Base-by-base conservation (phyloP, 2,113 vertebrate species). In the Cervus canadensis region DNA sequence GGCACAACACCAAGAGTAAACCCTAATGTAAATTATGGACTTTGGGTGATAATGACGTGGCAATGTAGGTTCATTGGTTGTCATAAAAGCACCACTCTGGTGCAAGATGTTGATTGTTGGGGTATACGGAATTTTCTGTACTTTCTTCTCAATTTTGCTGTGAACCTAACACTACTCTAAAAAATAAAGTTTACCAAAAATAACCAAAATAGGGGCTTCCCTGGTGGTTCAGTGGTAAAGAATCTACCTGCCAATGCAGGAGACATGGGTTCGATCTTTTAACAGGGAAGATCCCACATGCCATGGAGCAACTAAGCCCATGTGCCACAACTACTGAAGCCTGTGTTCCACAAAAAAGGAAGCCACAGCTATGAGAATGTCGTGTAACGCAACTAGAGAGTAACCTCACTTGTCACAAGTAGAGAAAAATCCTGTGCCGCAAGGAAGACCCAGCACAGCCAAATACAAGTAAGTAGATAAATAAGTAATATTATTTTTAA, bases 121-220 rank as follows among this genome's bases (percentile, higher is more conserved):
- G 9, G 12, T 21, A 62, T 15, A 25, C 1, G 14, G 13, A n/a
- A 83, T 6, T 62, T 40, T 64, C 54, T 50, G 9, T 60, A 86
- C 17, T 90, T 89, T 85, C 57, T n/a, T 10, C 50, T 89, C 60
- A 40, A 6, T 56, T 54, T 74, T 56, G 26, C 57, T 33, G 19
- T 95, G 48, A 89, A 50, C 12, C 64, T 88, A 40, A 88, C 82
- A 84, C 74, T 87, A 7, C n/a, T 88, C 28, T 92, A 83, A 43
- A 88, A 82, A 94, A 26, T 50, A n/a, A 87, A 48, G 16, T 57
- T 40, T 76, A 86, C 45, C 3, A 91, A 45, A 59, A 40, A 62
- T 15, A 67, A 13, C 54, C 54, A 14, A 45, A 25, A 33, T 10
- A 95, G 23, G 23, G 71, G 40, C 71, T 76, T 76, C 3, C 11